A percentile compares a stretch with the other conserved stretches of the same genome.
Conservation (phyloP, 2,888 invertebrate genomes). For the Trachelus troglodyta region DNA sequence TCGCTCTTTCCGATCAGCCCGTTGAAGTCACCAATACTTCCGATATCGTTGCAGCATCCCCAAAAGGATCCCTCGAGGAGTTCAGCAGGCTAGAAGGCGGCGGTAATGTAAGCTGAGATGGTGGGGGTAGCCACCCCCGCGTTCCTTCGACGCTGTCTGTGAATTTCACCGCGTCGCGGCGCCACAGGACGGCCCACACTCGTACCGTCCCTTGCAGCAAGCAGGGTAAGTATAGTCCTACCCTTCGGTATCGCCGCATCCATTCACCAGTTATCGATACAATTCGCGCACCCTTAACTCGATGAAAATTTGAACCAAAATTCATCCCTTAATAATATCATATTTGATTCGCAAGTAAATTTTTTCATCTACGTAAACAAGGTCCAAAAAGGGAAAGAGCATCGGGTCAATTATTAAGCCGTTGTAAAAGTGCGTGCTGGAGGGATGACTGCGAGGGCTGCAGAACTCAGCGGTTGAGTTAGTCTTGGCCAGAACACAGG, state of each 20-base stretch:
- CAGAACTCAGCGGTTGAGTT: slow-evolving; percentile 62
- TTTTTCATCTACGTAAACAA: neutral
- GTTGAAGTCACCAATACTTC: slow-evolving; percentile 67
- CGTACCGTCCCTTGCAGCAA: slow-evolving; percentile 41
- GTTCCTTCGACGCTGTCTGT: slow-evolving; percentile 43
- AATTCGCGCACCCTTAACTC: neutral
- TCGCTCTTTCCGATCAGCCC: slow-evolving; percentile 64
- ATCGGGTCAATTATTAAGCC: slow-evolving; percentile 50
- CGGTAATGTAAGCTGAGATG: slow-evolving; percentile 1
- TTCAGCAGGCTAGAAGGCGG: neutral
- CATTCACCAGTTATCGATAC: neutral
- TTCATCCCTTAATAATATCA: neutral
- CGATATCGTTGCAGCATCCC: slow-evolving; percentile 49
- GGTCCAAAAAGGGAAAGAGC: neutral
- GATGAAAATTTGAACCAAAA: neutral
- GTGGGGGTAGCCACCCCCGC: slow-evolving; percentile 59
- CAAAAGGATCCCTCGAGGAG: neutral
- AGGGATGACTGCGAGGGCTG: slow-evolving; percentile 66
- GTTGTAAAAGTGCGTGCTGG: slow-evolving; percentile 62
- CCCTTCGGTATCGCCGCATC: neutral
- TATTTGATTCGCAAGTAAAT: neutral
- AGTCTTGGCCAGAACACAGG: slow-evolving; percentile 66
- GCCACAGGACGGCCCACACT: slow-evolving; percentile 59
- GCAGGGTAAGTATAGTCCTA: slow-evolving; percentile 33
- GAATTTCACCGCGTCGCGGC: slow-evolving; percentile 49